Base-by-base conservation (phyloP, 2,113 vertebrate species). In the Pantherophis guttatus region DNA sequence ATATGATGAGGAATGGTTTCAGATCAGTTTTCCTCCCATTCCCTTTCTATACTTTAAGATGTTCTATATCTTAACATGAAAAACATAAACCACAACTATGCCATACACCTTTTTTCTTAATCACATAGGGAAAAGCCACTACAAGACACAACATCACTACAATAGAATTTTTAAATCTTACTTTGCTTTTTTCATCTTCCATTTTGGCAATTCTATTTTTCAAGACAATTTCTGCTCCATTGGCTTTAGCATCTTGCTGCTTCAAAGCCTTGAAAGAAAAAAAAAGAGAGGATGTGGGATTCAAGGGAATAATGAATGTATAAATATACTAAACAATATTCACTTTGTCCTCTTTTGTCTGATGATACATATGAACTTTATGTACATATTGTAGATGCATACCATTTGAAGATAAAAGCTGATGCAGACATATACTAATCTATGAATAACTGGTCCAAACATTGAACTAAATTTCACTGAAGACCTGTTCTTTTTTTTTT, bases 171-270 rank as follows among this genome's bases (percentile, higher is more conserved):
- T 10, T 87, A 86, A 95, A 96, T 75, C 97, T 97, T 97, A 98
- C 99, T 98, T 98, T 98, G 48, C 91, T 97, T 94, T 98, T 99
- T 94, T 99, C 98, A 2, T 92, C 96, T 97, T 99, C 98, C n/a
- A 98, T 98, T 96, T 97, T 98, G 88, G 96, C 94, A 57, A 99
- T 96, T 96, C 98, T 98, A 93, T 95, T 98, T 96, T 98, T 98
- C 94, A 98, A 91, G 1, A 95, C 65, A 44, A 97, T 96, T 52
- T 98, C 98, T 93, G 95, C 96, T 85, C 98, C 98, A 50, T 96
- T 95, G 92, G 94, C 44, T 96, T 98, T 98, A 95, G 95, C 90
- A 96, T 98, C 98, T 93, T 96, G 97, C 94, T 98, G 98, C 92
- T 96, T 98, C 93, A 98, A 95, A 96, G 97, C 98, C 99, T 99